These are phyloP conservation scores for Coracopsis vasa DNA, from an alignment of 2,113 vertebrate genomes.

Conservation along the genomic window DNA sequence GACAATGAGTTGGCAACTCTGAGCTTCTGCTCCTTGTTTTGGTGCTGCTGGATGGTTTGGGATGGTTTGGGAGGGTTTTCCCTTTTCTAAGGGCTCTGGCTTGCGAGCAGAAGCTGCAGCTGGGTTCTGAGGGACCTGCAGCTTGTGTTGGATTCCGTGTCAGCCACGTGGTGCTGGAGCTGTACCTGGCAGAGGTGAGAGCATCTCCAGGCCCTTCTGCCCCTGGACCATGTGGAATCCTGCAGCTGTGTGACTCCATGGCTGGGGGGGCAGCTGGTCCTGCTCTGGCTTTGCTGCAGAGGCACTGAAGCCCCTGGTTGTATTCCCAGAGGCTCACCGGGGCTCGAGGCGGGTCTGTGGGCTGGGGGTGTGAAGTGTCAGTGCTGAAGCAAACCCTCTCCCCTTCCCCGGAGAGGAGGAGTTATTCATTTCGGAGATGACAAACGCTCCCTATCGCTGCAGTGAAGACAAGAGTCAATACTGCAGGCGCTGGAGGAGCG, in stretches of 20 bases:
- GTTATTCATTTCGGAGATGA: conserved; percentile 60
- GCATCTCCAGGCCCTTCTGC: neutral
- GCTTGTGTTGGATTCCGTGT: accelerated
- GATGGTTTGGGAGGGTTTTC: neutral
- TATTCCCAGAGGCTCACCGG: neutral
- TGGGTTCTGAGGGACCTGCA: neutral
- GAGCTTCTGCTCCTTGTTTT: neutral
- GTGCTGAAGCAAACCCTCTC: neutral
- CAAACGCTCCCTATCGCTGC: conserved; percentile 49
- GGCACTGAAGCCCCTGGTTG: neutral
- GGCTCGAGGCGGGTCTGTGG: neutral
- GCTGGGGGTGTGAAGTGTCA: neutral
- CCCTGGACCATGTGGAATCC: neutral
- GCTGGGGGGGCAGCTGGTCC: too few species aligned
- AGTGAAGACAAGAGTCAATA: conserved; percentile 59
- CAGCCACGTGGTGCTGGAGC: accelerated
- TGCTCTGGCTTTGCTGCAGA: neutral
- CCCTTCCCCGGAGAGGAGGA: conserved; percentile 31
- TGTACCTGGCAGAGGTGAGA: neutral
- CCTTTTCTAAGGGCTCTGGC: neutral
- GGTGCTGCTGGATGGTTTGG: neutral
- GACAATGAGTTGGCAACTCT: neutral
- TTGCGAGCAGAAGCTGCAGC: neutral
- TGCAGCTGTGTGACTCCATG: neutral
- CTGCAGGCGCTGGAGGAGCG: neutral